A percentile compares a stretch with the other conserved stretches of the same genome.
Conservation (phyloP, 30 jellyfish, hydroid and myxozoan species). For the Aurelia sp. region DNA sequence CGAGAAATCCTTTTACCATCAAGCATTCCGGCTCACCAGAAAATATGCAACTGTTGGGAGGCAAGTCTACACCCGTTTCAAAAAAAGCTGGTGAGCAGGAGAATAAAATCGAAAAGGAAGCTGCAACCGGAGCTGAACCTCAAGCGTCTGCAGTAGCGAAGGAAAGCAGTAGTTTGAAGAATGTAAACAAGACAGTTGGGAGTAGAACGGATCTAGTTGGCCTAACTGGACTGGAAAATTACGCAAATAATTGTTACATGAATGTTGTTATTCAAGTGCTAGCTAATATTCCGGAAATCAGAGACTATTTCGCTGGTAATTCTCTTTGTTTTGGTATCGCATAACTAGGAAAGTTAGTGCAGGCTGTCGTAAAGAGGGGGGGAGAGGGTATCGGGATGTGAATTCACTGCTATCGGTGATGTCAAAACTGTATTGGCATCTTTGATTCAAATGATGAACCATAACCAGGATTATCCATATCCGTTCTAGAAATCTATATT, state of each 20-base stretch:
- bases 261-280: constrained; percentile 89
- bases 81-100: constrained; percentile 65
- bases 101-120: constrained; percentile 51
- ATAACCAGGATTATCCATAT: no score
- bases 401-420: no score
- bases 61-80: constrained; percentile 89
- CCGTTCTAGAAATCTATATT: no score
- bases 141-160: constrained; percentile 38
- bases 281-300: constrained; percentile 86
- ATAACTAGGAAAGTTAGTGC: no score
- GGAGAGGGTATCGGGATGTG: no score
- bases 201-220: constrained; percentile 44
- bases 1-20: no score
- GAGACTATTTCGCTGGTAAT: constrained; percentile 77
- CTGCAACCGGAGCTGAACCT: constrained; percentile 39
- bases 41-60: constrained; percentile 76
- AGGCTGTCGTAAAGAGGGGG: no score
- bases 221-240: constrained; percentile 87
- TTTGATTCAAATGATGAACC: no score
- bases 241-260: constrained; percentile 93
- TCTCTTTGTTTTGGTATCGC: not conserved
- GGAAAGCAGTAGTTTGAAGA: constrained; percentile 37
- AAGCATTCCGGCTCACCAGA: constrained; percentile 12
- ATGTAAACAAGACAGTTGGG: constrained; percentile 44
- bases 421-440: no score